These are phyloP conservation scores for Pachycephala philippinensis DNA, from an alignment of 2,113 vertebrate species.

Conservation along the genomic window DNA sequence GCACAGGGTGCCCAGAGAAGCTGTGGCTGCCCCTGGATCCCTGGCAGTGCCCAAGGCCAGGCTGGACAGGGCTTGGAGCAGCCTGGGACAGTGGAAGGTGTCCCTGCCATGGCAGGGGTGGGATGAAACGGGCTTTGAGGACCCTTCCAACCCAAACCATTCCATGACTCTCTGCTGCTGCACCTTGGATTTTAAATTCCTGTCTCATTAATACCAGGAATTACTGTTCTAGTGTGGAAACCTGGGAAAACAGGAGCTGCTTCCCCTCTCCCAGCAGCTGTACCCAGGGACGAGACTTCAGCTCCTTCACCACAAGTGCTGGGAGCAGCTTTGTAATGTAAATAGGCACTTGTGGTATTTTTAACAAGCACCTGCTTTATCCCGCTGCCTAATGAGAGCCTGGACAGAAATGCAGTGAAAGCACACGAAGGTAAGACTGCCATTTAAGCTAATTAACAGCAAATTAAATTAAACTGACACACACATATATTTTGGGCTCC, in stretches of 20 bases:
- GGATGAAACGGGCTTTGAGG: rapidly evolving
- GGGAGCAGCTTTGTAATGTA: conserved; percentile 38
- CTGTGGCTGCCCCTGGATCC: background rate
- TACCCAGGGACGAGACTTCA: background rate
- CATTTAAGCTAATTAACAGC: conserved; percentile 65
- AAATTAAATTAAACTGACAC: conserved; percentile 64
- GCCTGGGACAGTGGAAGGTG: rapidly evolving
- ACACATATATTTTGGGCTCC: conserved; percentile 27
- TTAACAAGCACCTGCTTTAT: conserved; percentile 46
- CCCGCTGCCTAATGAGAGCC: conserved; percentile 8
- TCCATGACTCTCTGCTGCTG: background rate
- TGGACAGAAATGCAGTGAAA: conserved; percentile 40
- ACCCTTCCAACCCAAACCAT: background rate
- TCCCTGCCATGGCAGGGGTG: background rate
- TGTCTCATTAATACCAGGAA: background rate
- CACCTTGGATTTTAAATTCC: background rate
- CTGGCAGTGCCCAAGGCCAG: background rate
- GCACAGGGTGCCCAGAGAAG: background rate
- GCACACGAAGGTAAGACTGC: conserved; percentile 27
- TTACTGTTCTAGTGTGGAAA: background rate
- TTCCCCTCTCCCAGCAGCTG: background rate
- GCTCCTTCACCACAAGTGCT: background rate
- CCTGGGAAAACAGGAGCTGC: background rate
- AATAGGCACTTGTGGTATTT: conserved; percentile 9
- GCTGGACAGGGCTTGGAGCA: background rate